Conservation (phyloP, 1,140 invertebrate genomes). For the Polypedilum vanderplanki region DNA sequence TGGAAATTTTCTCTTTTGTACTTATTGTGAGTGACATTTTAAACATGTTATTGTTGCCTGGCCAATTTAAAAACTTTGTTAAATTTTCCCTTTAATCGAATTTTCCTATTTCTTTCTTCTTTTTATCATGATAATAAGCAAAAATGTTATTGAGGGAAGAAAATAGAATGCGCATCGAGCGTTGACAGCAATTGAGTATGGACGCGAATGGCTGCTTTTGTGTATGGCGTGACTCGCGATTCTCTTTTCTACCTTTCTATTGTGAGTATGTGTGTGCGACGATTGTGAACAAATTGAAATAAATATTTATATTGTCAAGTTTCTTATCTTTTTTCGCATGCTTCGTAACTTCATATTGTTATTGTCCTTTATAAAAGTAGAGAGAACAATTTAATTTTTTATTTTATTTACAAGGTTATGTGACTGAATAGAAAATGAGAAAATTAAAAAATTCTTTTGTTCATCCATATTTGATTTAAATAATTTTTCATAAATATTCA, state of each 20-base stretch:
- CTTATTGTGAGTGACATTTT: background rate
- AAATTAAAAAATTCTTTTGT: no score
- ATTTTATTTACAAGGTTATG: no score
- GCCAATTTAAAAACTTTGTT: background rate
- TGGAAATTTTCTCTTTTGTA: no score
- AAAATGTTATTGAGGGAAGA: background rate
- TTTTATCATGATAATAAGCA: background rate
- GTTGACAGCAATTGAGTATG: background rate
- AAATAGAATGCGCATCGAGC: background rate
- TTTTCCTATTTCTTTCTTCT: background rate
- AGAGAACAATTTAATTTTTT: no score
- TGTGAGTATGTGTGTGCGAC: background rate
- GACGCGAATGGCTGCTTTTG: background rate
- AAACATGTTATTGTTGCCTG: background rate
- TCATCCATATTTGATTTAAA: no score
- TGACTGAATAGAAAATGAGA: no score
- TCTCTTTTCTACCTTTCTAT: background rate
- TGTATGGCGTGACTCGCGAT: background rate
- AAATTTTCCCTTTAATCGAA: background rate
- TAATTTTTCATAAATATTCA: no score
- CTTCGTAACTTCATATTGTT: background rate
- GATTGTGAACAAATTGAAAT: slow-evolving; percentile 9
- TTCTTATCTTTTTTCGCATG: background rate
- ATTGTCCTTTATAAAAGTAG: no score
- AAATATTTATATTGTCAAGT: background rate